Base-by-base conservation (phyloP, 2,113 vertebrate species). In the Salvelinus fontinalis region DNA sequence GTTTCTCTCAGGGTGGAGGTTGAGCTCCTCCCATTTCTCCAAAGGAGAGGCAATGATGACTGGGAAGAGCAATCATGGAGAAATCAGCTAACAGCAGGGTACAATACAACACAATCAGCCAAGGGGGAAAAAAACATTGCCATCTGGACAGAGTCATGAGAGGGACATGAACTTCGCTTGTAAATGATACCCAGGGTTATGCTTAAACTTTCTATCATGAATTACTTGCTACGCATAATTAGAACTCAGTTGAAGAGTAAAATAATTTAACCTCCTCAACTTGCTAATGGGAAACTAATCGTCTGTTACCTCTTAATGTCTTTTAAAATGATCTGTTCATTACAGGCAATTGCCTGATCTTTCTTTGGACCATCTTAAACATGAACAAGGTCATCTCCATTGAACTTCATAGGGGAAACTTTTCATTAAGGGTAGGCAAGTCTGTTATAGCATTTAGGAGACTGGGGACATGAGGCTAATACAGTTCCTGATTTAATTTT, bases 21-120 rank as follows among this genome's bases (percentile, higher is more conserved):
- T 96, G 76, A 96, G 91, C 26, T 99, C 97, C 81, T 98, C 96
- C 98, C 98, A 99, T 94, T 98, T 99, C 80, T 99, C 97, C 89
- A 98, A 62, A 22, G 95, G 94, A 69, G 95, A 95, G 71, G 95
- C 93, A 88, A 95, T 94, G 74, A 93, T 93, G 84, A 88, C 91
- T 94, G 84, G 76, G 89, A 81, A 74, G 39, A 83, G n/a, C 2
- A 86, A 66, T 64, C 18, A 49, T 14, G 4, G 24, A 34, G 26
- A 34, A 75, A 67, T 62, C 27, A 64, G 27, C 48, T 51, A 11
- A 29, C 24, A 67, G 65, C 65, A 4, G 26, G 8, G 18, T 22
- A 11, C 27, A 68, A 7, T 18, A 68, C 27, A 70, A 22, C 13
- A 20, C n/a, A 48, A 74, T 65, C 34, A 76, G 34, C 71, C 39